These are phyloP conservation scores for Orientallactaga bullata DNA, from an alignment of 2,113 vertebrate species.

Conservation along the genomic window DNA sequence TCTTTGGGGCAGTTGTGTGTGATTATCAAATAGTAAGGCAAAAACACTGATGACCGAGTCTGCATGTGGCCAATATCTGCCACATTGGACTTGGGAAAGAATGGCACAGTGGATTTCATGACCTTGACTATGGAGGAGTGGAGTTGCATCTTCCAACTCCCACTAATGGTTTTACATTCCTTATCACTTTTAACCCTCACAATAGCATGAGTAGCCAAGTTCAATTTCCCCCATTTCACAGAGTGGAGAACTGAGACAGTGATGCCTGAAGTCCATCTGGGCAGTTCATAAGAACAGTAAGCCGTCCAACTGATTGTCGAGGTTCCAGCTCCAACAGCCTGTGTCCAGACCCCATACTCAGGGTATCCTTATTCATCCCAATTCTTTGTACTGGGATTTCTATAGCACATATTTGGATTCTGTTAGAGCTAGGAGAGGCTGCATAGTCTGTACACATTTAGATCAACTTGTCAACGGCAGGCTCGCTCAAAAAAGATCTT, in stretches of 20 bases:
- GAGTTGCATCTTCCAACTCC: rapidly evolving
- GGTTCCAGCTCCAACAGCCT: not conserved
- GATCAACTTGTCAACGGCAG: constrained; percentile 14
- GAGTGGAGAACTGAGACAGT: not conserved
- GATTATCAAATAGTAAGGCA: not conserved
- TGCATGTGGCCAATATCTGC: not conserved
- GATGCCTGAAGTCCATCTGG: not conserved
- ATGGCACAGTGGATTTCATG: rapidly evolving
- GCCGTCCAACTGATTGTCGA: not conserved
- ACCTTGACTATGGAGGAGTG: no score
- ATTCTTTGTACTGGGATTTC: not conserved
- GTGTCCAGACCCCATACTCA: not conserved
- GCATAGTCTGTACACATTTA: not conserved
- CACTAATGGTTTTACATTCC: rapidly evolving
- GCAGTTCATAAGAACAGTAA: rapidly evolving
- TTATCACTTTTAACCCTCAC: not conserved
- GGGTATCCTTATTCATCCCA: rapidly evolving
- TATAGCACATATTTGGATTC: not conserved
- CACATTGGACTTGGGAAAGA: not conserved
- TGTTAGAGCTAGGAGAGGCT: not conserved
- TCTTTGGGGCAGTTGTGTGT: not conserved
- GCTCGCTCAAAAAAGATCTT: constrained; percentile 27
- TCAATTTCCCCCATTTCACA: not conserved
- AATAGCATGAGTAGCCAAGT: no score
- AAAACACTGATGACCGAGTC: no score